Percentiles rank a stretch among this genome's conserved stretches.
These are phyloP conservation scores for Calosoma granatense DNA, from an alignment of 1,140 invertebrate genomes.

Conservation along the genomic window DNA sequence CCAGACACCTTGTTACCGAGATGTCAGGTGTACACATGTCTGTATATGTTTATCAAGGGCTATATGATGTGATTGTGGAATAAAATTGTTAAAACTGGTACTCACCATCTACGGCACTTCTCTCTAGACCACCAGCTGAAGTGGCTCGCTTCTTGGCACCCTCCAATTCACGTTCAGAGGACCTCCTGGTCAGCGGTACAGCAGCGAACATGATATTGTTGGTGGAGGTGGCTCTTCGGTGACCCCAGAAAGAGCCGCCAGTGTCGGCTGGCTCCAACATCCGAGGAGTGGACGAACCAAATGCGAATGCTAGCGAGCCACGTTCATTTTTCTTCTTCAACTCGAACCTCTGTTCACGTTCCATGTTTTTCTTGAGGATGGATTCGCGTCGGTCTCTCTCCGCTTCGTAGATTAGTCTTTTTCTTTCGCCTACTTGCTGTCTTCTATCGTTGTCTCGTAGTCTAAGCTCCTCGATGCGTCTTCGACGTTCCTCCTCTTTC, in stretches of 20 bases:
- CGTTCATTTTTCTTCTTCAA: constrained; percentile 58
- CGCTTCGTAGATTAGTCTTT: constrained; percentile 76
- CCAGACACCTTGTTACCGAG: too few species aligned
- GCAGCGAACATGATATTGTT: constrained; percentile 63
- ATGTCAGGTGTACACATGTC: too few species aligned
- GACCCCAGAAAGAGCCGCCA: constrained; percentile 67
- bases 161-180: constrained; percentile 67
- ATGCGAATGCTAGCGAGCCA: constrained; percentile 66
- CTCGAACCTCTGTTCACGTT: constrained; percentile 73
- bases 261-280: constrained; percentile 74
- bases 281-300: constrained; percentile 79
- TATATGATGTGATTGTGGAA: too few species aligned
- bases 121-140: constrained; percentile 60
- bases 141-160: constrained; percentile 73
- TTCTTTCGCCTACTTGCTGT: constrained; percentile 70
- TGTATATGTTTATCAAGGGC: too few species aligned
- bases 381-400: constrained; percentile 74
- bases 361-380: constrained; percentile 72
- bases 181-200: constrained; percentile 66
- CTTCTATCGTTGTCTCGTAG: constrained; percentile 64
- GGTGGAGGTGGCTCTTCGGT: constrained; percentile 73
- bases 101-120: constrained; percentile 56
- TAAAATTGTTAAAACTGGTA: too few species aligned
- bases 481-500: constrained; percentile 71
- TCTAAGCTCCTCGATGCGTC: constrained; percentile 69